Evolutionary conservation across 2,888 invertebrate genomes (phyloP).

Genomic region (Heliconius cydno): DNA sequence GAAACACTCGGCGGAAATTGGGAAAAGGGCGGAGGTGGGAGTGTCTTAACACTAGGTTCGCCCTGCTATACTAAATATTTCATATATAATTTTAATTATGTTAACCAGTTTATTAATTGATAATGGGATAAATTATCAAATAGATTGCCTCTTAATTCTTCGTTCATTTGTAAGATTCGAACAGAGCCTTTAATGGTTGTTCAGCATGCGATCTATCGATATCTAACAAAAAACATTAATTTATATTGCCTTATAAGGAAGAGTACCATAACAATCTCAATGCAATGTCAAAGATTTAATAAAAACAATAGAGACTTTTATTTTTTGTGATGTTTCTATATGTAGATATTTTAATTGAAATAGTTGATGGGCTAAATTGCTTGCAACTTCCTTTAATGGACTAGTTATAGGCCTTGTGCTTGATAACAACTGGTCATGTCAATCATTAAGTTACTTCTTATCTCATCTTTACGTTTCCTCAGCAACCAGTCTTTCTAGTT

Average conservation of each 20-base stretch:
- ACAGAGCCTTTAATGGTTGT: not conserved
- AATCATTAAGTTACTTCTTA: constrained; percentile 35
- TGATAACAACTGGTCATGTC: constrained; percentile 33
- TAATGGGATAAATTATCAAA: not conserved
- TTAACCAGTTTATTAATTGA: not conserved
- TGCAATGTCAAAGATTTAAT: not conserved
- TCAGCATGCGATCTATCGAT: not conserved
- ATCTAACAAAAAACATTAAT: constrained; percentile 5
- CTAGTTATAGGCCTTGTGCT: constrained; percentile 31
- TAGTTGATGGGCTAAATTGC: constrained; percentile 17
- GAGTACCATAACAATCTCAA: not conserved
- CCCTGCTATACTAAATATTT: not conserved
- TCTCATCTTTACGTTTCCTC: constrained; percentile 38
- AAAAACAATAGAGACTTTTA: not conserved
- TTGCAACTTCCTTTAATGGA: constrained; percentile 22
- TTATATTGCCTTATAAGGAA: not conserved
- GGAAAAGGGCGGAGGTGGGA: too few species aligned
- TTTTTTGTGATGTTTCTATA: not conserved
- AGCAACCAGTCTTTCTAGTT: constrained; percentile 37
- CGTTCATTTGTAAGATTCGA: not conserved
- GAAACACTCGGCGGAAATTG: too few species aligned
- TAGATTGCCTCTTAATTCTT: constrained; percentile 1
- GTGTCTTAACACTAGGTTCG: not conserved
- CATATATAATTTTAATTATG: not conserved
- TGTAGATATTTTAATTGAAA: constrained; percentile 34